Evolutionary conservation across 2,888 invertebrate genomes (phyloP), one percentile per base, ranked within the genome.

Genomic region (Tipula confusa): DNA sequence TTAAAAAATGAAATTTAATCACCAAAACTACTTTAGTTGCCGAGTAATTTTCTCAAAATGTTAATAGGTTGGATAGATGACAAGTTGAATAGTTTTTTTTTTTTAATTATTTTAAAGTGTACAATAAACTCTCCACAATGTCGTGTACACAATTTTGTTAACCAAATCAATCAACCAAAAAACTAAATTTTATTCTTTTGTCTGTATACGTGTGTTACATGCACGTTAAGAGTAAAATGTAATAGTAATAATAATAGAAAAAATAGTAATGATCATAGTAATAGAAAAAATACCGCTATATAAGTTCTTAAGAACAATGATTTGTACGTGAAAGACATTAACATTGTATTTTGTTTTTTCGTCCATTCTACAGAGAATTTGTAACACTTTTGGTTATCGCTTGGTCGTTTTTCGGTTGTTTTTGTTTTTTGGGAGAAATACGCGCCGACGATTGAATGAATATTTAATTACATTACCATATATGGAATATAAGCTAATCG

Each of bases 81-180:
- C 64, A 64, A 64, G 64, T 24, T 24, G 64, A 64, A 43, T 43
- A 7, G 11, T 18, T n/a, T 43, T n/a, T n/a, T n/a, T 38, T n/a
- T n/a, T n/a, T n/a, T n/a, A n/a, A n/a, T n/a, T n/a, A n/a, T n/a
- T n/a, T 38, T n/a, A 2, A 43, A 9, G 33, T 33, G 33, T 33
- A 33, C 31, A 64, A 11, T 11, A 2, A 24, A 64, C 64, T 64
- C 24, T n/a, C 36, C 11, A 36, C 11, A 15, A 15, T 43, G 43
- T 43, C 64, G 64, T 64, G n/a, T 43, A 43, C 6, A 18, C 64
- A 64, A 9, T 64, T 64, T 64, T 64, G 64, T 24, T 64, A 64
- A 64, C 11, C 64, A 64, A 64, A 64, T 64, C 64, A 64, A 64
- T 64, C 64, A 64, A 64, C 24, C 64, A 64, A 64, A 64, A 64